Conservation (phyloP, 2,888 invertebrate species). For the Alviniconcha strummeri region DNA sequence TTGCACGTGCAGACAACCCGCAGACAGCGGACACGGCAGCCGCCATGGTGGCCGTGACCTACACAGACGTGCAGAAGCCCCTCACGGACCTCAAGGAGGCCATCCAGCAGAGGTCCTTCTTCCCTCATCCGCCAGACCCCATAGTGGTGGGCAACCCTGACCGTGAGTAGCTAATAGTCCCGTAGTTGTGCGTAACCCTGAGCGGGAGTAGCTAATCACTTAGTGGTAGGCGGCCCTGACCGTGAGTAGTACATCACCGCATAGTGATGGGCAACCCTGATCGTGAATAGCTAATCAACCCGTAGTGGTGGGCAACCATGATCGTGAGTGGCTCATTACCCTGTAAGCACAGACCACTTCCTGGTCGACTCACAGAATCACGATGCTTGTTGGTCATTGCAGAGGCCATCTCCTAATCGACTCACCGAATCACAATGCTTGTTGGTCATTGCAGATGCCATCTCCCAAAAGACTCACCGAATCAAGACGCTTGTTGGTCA, state of each 20-base stretch:
- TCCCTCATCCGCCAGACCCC: conserved; percentile 51
- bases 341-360: too few species aligned
- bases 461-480: too few species aligned
- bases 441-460: too few species aligned
- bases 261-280: not conserved
- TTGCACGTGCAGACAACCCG: conserved; percentile 49
- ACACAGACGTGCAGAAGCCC: conserved; percentile 68
- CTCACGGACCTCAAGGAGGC: conserved; percentile 68
- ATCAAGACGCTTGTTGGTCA: too few species aligned
- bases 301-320: too few species aligned
- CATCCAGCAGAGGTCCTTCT: conserved; percentile 60
- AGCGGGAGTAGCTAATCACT: too few species aligned
- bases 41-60: conserved; percentile 68
- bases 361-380: too few species aligned
- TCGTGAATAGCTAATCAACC: too few species aligned
- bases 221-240: not conserved
- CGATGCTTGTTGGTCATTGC: too few species aligned
- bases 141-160: conserved; percentile 60
- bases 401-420: too few species aligned
- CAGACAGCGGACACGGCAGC: conserved; percentile 66
- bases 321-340: too few species aligned
- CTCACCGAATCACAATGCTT: too few species aligned
- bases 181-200: not conserved
- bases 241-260: not conserved
- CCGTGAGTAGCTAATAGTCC: not conserved